Percentiles rank a stretch among this genome's conserved stretches.
phyloP scores from a whole-genome alignment of 2,888 invertebrate species.

The Acrocera orbiculus region DNA sequence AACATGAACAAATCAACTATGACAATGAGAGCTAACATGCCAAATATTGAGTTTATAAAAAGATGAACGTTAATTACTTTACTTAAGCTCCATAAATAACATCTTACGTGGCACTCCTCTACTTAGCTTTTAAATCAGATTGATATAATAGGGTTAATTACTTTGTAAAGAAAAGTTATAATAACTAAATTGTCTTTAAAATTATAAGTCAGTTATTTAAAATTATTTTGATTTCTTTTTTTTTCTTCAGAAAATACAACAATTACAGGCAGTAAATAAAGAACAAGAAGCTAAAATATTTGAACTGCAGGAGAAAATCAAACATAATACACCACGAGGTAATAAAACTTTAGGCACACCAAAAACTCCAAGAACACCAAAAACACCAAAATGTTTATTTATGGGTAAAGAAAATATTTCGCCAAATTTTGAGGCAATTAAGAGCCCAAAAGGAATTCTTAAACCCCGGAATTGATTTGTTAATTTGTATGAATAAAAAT shows the following conservation, averaged over 20 bases:
- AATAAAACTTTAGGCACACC: conserved; percentile 19
- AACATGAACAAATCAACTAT: too few relatives aligned
- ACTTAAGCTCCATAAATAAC: too few relatives aligned
- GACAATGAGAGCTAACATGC: too few relatives aligned
- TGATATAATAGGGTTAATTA: too few relatives aligned
- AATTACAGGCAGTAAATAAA: conserved; percentile 10
- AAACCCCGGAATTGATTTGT: conserved; percentile 6
- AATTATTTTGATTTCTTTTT: conserved; percentile 1
- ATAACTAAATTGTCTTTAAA: too few relatives aligned
- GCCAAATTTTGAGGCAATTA: conserved; percentile 19
- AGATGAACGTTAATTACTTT: too few relatives aligned
- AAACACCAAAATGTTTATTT: conserved; percentile 28
- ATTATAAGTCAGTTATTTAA: too few relatives aligned
- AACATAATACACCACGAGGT: not conserved
- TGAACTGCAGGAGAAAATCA: conserved; percentile 12
- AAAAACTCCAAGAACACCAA: conserved; percentile 12
- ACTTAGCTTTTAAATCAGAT: too few relatives aligned
- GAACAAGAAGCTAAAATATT: conserved; percentile 12
- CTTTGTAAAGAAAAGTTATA: too few relatives aligned
- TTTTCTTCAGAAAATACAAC: conserved; percentile 11
- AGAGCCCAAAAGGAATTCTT: conserved; percentile 20
- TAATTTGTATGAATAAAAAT: conserved; percentile 1
- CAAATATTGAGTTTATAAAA: too few relatives aligned
- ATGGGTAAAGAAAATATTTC: conserved; percentile 27
- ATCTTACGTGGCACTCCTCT: too few relatives aligned